Percentiles rank a stretch among this genome's conserved stretches.
These are phyloP conservation scores for Gobio occitaniae DNA, from an alignment of 2,797 vertebrate genomes.

Conservation along the genomic window DNA sequence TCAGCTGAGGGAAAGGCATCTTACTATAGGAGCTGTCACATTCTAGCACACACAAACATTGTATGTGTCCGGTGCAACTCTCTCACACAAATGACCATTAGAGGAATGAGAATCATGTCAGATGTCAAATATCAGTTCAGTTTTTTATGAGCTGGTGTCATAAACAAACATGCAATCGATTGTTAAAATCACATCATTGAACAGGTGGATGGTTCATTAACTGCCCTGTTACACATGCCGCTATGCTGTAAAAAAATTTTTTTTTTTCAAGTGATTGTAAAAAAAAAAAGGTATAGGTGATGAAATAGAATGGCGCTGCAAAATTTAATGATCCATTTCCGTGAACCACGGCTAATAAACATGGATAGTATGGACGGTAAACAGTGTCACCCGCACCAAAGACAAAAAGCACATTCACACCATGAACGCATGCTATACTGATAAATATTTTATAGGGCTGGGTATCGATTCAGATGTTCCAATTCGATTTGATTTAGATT, in stretches of 20 bases:
- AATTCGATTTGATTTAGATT: no score
- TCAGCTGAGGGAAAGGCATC: constrained; percentile 48
- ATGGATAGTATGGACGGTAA: no score
- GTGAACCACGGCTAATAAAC: neutral
- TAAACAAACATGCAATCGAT: neutral
- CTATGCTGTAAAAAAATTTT: neutral
- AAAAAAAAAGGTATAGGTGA: neutral
- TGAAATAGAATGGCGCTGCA: neutral
- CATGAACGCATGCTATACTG: neutral
- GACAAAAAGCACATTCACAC: neutral
- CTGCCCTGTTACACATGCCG: neutral
- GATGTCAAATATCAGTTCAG: constrained; percentile 5
- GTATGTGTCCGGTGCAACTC: neutral
- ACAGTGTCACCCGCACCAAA: neutral
- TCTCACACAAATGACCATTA: constrained; percentile 14
- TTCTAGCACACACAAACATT: neutral
- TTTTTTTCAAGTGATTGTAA: no score
- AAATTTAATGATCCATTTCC: neutral
- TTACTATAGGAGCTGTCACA: constrained; percentile 44
- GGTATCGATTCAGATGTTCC: no score
- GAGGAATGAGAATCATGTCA: constrained; percentile 33
- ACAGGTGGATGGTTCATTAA: constrained; percentile 9
- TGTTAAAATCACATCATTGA: constrained; percentile 1
- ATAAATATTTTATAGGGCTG: neutral
- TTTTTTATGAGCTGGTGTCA: constrained; percentile 12